Evolutionary conservation across 2,797 vertebrate species (phyloP).

Genomic region (Cyclura pinguis): DNA sequence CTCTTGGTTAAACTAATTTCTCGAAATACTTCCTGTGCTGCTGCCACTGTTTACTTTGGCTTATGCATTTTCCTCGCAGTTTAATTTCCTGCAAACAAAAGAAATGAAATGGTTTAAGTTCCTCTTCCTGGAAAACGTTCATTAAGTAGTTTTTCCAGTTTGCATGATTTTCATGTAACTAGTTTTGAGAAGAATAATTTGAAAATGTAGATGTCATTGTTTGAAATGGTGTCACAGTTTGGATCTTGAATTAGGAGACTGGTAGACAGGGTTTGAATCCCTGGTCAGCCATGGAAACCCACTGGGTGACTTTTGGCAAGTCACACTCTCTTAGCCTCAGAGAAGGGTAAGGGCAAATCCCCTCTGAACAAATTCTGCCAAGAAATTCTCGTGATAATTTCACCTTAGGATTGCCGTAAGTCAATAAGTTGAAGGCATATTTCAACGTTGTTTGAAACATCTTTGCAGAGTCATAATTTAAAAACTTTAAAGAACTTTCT

Average conservation of each 20-base stretch:
- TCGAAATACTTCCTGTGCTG: slow-evolving; percentile 61
- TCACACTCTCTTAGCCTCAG: too few species aligned
- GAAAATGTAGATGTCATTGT: slow-evolving; percentile 56
- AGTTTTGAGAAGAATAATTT: slow-evolving; percentile 59
- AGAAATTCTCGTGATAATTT: too few species aligned
- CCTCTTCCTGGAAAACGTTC: slow-evolving; percentile 51
- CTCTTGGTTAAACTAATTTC: slow-evolving; percentile 43
- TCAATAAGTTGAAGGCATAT: too few species aligned
- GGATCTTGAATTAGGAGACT: too few species aligned
- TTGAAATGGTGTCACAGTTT: too few species aligned
- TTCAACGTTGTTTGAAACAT: slow-evolving; percentile 45
- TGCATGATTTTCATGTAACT: slow-evolving; percentile 44
- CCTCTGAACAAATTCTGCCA: too few species aligned
- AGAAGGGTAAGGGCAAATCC: too few species aligned
- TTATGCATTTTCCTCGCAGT: slow-evolving; percentile 42
- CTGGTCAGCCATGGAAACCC: too few species aligned
- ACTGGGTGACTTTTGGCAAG: too few species aligned
- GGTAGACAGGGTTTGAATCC: too few species aligned
- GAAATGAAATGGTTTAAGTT: slow-evolving; percentile 32
- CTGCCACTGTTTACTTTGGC: slow-evolving; percentile 60
- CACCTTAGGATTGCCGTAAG: not conserved
- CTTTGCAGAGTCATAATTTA: slow-evolving; percentile 54
- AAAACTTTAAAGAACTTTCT: slow-evolving; percentile 27
- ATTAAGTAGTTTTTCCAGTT: slow-evolving; percentile 52
- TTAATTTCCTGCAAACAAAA: slow-evolving; percentile 73